Evolutionary conservation across 2,113 vertebrate genomes (phyloP), one percentile per base, ranked within the genome.

Genomic region (Pao palembangensis): DNA sequence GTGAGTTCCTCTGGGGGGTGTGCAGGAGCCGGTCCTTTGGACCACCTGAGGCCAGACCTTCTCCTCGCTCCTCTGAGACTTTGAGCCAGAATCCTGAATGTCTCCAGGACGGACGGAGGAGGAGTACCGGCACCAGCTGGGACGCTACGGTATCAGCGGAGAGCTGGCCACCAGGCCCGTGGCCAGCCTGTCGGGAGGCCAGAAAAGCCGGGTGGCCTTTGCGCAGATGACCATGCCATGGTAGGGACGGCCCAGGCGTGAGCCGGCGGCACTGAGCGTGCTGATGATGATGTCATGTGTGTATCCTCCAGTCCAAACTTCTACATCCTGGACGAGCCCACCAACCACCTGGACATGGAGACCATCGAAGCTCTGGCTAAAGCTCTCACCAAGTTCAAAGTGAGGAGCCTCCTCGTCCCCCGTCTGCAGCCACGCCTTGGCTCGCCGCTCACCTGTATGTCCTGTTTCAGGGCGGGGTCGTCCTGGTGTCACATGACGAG

Each of bases 281-380:
- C 3, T 19, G 51, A 17, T 60, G 63, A 6, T 42, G 13, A 21
- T 52, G 59, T 55, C 8, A 5, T 55, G 15, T 67, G 7, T 65
- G 3, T 82, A 61, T 76, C 53, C 84, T 86, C 55, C 75, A 99
- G 97, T 63, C 97, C 97, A 20, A 99, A 98, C 88, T 98, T 99
- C 85, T 99, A 99, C 76, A 90, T 99, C 67, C 90, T 99, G 70
- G 96, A 99, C 56, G 97, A 99, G 68, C 97, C 97, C 0, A 99
- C 97, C 4, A 99, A 99, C 85, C 97, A 99, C 71, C 87, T 99
- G 87, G 97, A 99, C 86, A 99, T 99, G 97, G 97, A 99, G 85
- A 98, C 95, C 0, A 98, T 98, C 0, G 97, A 99, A 83, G 93
- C 97, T 0, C 87, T 99, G 53, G 96, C 94, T 5, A 92, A 93